Percentiles rank a stretch among this genome's conserved stretches.
Conservation (phyloP, 2,113 vertebrate genomes). For the Tinamus guttatus region DNA sequence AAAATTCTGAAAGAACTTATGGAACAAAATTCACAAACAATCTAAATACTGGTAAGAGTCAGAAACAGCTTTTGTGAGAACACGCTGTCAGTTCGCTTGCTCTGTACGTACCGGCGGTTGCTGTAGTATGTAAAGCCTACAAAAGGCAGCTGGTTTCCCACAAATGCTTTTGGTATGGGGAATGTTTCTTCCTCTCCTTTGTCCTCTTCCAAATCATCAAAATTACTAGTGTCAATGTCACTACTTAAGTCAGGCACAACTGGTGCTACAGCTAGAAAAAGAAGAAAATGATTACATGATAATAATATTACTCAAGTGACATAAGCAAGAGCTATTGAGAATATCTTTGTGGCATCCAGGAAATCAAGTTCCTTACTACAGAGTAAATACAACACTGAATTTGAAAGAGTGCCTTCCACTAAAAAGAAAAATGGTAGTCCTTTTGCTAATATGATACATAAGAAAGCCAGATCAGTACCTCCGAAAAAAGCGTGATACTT, state of each 20-base stretch:
- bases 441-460: background rate
- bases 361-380: background rate
- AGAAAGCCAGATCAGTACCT: background rate
- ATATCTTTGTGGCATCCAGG: background rate
- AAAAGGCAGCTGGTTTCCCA: constrained; percentile 98
- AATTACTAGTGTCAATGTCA: constrained; percentile 99
- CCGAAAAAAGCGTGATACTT: constrained; percentile 69
- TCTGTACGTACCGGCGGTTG: constrained; percentile 88
- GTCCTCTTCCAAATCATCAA: constrained; percentile 98
- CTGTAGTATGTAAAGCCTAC: constrained; percentile 99
- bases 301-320: background rate
- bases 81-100: background rate
- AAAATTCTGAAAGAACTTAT: background rate
- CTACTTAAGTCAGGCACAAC: constrained; percentile 98
- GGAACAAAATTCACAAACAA: background rate
- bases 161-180: constrained; percentile 97
- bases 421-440: background rate
- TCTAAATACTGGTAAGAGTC: background rate
- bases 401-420: background rate
- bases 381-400: background rate
- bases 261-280: constrained; percentile 89
- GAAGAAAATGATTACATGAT: background rate
- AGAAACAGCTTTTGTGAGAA: background rate
- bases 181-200: constrained; percentile 98
- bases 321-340: background rate